phyloP scores from a whole-genome alignment of 2,113 vertebrate species.

The Paracanthobrama guichenoti region DNA sequence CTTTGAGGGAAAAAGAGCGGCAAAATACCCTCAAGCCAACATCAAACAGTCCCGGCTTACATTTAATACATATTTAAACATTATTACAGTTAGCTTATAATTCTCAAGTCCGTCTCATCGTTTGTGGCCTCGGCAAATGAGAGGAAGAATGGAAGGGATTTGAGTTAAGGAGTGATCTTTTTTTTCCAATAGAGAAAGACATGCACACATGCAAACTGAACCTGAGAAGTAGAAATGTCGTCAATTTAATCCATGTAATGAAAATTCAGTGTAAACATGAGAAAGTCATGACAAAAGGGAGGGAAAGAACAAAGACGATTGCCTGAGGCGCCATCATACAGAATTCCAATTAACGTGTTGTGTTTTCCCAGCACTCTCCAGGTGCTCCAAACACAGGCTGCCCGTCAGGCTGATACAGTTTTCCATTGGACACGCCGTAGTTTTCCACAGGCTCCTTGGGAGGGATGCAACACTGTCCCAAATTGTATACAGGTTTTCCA shows the following conservation, averaged over 20 bases:
- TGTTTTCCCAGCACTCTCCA: slow-evolving; percentile 17
- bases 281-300: slow-evolving; percentile 24
- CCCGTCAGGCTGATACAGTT: slow-evolving; percentile 18
- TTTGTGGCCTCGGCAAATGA: slow-evolving; percentile 42
- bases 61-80: slow-evolving; percentile 50
- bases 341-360: slow-evolving; percentile 34
- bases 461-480: slow-evolving; percentile 22
- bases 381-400: slow-evolving; percentile 39
- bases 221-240: slow-evolving; percentile 72
- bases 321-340: slow-evolving; percentile 34
- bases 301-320: slow-evolving; percentile 23
- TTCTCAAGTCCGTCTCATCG: slow-evolving; percentile 16
- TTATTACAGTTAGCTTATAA: slow-evolving; percentile 54
- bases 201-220: slow-evolving; percentile 83
- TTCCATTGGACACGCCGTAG: slow-evolving; percentile 20
- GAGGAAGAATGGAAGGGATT: slow-evolving; percentile 38
- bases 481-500: slow-evolving; percentile 36
- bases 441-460: slow-evolving; percentile 31
- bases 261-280: slow-evolving; percentile 50
- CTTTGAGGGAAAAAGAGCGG: slow-evolving; percentile 11
- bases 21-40: slow-evolving; percentile 49
- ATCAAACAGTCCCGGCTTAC: slow-evolving; percentile 37
- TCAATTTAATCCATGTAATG: slow-evolving; percentile 37
- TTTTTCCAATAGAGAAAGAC: slow-evolving; percentile 68
- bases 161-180: neutral